Base-by-base conservation (phyloP, 2,888 invertebrate genomes). In the Hirtodrosophila confusa region DNA sequence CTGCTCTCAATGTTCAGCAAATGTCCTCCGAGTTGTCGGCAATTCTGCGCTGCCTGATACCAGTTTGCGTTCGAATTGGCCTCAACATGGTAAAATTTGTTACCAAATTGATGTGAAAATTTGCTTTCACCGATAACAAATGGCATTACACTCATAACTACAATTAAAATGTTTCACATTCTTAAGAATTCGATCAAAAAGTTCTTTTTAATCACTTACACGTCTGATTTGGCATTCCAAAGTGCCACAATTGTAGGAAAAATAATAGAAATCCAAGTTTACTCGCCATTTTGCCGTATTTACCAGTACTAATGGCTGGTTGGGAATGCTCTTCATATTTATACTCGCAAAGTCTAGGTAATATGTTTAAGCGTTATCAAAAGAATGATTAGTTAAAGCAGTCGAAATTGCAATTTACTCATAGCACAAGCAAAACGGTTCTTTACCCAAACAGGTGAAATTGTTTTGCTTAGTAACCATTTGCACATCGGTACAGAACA, bases 21-120 rank as follows among this genome's bases (percentile, higher is more conserved):
- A 9, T 75, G 37, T 39, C 69, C 73, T 1, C 73, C 74, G 29
- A 69, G 10, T n/a, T 56, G 7, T 1, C 74, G 61, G 17, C 74
- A 73, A 23, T 33, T 51, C 24, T 62, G 12, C 0, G 51, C 51
- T 0, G 73, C 74, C 31, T 47, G 27, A 39, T 29, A 29, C 69
- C 74, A 74, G 11, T n/a, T 74, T 3, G 17, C 23, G 1, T 1
- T 6, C 12, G 6, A 0, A 0, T 33, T 2, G 7, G 3, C 10
- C 7, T 49, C 55, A 9, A 63, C 9, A 1, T 45, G 44, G n/a
- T 72, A 72, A 3, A 60, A 50, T 12, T 72, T 72, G 3, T 53
- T 67, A 24, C 63, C 73, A 43, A 72, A 49, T 67, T 71, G 72
- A 43, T 37, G 7, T 7, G 53, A 37, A 7, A 70, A 70, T 7